Evolutionary conservation across 2,888 invertebrate genomes (phyloP), one percentile per base, ranked within the genome.

Genomic region (Caenorhabditis becei): DNA sequence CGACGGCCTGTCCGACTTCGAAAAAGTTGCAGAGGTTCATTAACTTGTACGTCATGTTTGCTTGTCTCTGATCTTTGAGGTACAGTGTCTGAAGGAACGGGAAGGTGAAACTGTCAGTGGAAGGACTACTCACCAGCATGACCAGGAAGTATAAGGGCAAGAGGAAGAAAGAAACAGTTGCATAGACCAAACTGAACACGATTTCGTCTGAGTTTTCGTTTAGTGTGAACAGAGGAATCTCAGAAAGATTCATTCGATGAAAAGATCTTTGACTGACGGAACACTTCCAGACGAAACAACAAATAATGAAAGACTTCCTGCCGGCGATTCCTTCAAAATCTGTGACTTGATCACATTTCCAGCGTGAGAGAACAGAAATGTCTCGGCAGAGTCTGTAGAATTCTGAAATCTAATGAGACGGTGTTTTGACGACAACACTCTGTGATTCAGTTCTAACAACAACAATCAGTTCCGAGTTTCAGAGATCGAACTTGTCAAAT

Each of bases 1-100:
- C 47, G 14, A 74, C 20, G 0, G 51, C 59, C 28, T 74, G 74
- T 1, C 65, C 74, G 10, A 65, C 32, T 37, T 74, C 65, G 47
- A 65, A 65, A 11, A 74, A 74, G 24, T 74, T 74, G 0, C 65
- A 44, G 0, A 74, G 14, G 58, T 74, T 74, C 74, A 74, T 74
- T 20, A 74, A 28, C 41, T 65, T 74, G n/a, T 58, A 59, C 10
- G 74, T 51, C 28, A 59, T 58, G 23, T 65, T 74, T 37, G 65
- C 2, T 18, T 24, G 37, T 16, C 58, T 58, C 0, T 44, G 37
- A 35, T 66, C 66, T 61, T 75, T 75, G 2, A 51, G 10, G 20
- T 53, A 61, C 5, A 66, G 26, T 20, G 74, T 47, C 66, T 75
- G 41, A n/a, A 41, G n/a, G n/a, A 11, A 2, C 14, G 14, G 7